Percentiles rank a stretch among this genome's conserved stretches.
phyloP scores from a whole-genome alignment of 1,140 invertebrate species.

The Brachionus manjavacas region DNA sequence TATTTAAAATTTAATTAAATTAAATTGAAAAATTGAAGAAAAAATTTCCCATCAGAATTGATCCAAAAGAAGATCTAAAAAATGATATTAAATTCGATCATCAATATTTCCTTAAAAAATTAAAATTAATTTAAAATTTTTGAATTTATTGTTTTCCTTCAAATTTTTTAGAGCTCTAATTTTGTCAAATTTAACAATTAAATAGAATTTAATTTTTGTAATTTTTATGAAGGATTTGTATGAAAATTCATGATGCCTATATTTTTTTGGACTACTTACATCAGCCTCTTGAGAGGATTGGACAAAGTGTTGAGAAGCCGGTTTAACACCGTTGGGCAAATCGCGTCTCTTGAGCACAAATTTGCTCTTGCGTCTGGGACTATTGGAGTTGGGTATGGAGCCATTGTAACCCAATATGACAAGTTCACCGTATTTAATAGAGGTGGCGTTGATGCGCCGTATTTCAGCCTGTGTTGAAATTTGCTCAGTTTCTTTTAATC shows the following conservation, averaged over 20 bases:
- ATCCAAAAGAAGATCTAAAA: no score
- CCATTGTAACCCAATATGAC: slow-evolving; percentile 75
- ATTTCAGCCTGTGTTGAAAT: background rate
- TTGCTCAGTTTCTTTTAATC: background rate
- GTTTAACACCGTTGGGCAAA: slow-evolving; percentile 82
- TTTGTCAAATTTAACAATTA: no score
- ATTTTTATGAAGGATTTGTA: no score
- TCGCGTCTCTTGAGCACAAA: slow-evolving; percentile 80
- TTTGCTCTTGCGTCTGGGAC: slow-evolving; percentile 74
- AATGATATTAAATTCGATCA: no score
- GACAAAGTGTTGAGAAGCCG: slow-evolving; percentile 88
- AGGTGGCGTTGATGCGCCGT: background rate
- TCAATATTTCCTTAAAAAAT: background rate
- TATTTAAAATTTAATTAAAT: no score
- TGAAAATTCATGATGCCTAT: no score
- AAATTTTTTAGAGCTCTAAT: no score
- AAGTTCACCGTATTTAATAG: slow-evolving; percentile 77
- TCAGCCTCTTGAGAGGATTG: slow-evolving; percentile 43
- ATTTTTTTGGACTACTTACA: background rate
- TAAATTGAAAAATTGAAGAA: no score
- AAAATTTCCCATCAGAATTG: no score
- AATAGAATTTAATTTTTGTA: no score
- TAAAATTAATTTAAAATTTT: no score
- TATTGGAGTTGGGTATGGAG: background rate
- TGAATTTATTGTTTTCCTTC: no score